Evolutionary conservation across 2,888 invertebrate species (phyloP).

Genomic region (Bembecia ichneumoniformis): DNA sequence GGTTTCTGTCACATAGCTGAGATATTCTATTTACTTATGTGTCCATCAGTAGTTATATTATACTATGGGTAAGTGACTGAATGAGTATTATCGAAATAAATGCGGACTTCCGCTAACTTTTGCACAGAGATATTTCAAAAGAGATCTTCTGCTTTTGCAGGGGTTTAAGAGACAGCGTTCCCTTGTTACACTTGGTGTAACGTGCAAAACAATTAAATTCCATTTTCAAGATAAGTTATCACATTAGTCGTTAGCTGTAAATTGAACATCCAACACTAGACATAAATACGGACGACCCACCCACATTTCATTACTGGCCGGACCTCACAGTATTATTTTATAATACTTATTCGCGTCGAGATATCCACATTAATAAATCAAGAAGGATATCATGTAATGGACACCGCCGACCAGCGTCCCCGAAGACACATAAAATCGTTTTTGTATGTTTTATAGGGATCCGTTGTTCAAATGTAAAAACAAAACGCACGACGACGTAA

Average conservation of each 20-base stretch:
- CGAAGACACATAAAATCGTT: constrained; percentile 60
- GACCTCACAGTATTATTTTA: constrained; percentile 41
- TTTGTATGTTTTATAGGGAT: constrained; percentile 38
- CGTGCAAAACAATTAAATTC: too few relatives aligned
- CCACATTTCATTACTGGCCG: constrained; percentile 41
- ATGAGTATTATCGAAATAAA: too few relatives aligned
- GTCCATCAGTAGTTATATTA: too few relatives aligned
- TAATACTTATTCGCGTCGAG: constrained; percentile 41
- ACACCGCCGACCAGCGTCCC: constrained; percentile 50
- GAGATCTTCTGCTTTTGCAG: too few relatives aligned
- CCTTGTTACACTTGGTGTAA: too few relatives aligned
- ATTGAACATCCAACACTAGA: background rate
- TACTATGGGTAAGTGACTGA: too few relatives aligned
- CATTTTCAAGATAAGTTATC: too few relatives aligned
- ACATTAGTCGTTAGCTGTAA: background rate
- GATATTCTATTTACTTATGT: too few relatives aligned
- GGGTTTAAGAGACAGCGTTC: too few relatives aligned
- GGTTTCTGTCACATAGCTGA: too few relatives aligned
- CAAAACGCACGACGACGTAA: background rate
- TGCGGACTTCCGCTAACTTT: too few relatives aligned
- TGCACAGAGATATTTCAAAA: too few relatives aligned
- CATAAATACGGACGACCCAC: constrained; percentile 14
- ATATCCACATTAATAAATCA: constrained; percentile 61
- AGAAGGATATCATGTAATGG: constrained; percentile 65
- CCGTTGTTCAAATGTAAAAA: background rate